These are phyloP conservation scores for Coilia nasus DNA, from an alignment of 2,797 vertebrate genomes.

Conservation along the genomic window DNA sequence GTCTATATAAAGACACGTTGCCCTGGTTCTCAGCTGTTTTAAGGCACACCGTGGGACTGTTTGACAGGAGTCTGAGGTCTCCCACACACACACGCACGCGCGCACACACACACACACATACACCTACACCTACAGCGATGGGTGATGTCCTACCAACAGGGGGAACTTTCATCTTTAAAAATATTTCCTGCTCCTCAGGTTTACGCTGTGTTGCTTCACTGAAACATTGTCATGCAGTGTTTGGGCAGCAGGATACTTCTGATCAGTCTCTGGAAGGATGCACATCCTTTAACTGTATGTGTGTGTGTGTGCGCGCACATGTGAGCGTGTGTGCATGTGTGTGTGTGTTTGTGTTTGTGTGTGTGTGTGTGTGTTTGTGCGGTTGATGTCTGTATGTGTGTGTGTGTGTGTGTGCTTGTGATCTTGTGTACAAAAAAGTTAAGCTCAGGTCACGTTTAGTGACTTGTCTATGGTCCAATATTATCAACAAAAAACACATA, in stretches of 20 bases:
- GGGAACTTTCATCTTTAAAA: background rate
- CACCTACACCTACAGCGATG: background rate
- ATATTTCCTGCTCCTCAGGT: background rate
- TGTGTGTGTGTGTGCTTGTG: no score
- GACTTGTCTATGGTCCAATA: no score
- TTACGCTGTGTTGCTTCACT: background rate
- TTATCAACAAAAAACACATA: no score
- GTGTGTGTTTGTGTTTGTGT: background rate
- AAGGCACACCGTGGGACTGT: background rate
- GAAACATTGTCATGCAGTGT: background rate
- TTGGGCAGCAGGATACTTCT: background rate
- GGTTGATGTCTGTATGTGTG: background rate
- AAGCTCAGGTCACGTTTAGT: no score
- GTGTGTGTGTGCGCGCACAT: no score
- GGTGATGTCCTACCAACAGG: constrained; percentile 1
- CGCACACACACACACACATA: background rate
- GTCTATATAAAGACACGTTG: constrained; percentile 13
- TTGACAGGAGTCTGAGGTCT: constrained; percentile 8
- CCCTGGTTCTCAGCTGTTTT: constrained; percentile 4
- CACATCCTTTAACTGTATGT: no score
- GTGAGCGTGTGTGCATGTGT: background rate
- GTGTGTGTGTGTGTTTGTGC: background rate
- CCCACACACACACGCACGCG: background rate
- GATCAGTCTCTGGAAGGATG: no score
- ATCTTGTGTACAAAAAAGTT: no score